phyloP scores from a whole-genome alignment of 2,797 vertebrate species.

The Vespertilio murinus region DNA sequence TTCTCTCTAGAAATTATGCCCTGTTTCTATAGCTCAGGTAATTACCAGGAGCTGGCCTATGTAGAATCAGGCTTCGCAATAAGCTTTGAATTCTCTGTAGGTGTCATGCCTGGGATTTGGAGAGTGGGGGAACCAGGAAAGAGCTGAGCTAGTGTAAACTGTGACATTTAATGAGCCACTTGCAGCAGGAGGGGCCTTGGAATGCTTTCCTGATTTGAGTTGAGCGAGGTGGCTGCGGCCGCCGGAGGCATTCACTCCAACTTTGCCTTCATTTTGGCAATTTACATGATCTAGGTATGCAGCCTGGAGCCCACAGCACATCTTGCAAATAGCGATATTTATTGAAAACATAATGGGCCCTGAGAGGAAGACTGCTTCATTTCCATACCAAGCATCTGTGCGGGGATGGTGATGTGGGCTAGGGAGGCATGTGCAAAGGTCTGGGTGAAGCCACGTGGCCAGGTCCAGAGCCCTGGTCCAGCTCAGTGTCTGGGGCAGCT shows the following conservation, averaged over 20 bases:
- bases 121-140: background rate
- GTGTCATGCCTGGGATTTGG: background rate
- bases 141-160: slow-evolving; percentile 25
- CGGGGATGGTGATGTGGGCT: rapidly evolving
- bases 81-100: background rate
- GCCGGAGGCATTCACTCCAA: background rate
- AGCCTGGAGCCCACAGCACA: slow-evolving; percentile 42
- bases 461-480: background rate
- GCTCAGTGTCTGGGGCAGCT: background rate
- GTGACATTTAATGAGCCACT: slow-evolving; percentile 14
- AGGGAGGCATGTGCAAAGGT: background rate
- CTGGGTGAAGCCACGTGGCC: rapidly evolving
- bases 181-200: background rate
- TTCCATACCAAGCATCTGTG: background rate
- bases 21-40: background rate
- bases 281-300: slow-evolving; percentile 15
- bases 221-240: background rate
- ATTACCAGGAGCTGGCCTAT: background rate
- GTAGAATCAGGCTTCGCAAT: background rate
- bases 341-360: slow-evolving; percentile 31
- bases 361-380: slow-evolving; percentile 47
- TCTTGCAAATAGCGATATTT: slow-evolving; percentile 55
- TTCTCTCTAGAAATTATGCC: background rate
- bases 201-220: background rate
- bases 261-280: slow-evolving; percentile 38